These are phyloP conservation scores for Allygus modestus DNA, from an alignment of 2,888 invertebrate genomes.

Conservation along the genomic window DNA sequence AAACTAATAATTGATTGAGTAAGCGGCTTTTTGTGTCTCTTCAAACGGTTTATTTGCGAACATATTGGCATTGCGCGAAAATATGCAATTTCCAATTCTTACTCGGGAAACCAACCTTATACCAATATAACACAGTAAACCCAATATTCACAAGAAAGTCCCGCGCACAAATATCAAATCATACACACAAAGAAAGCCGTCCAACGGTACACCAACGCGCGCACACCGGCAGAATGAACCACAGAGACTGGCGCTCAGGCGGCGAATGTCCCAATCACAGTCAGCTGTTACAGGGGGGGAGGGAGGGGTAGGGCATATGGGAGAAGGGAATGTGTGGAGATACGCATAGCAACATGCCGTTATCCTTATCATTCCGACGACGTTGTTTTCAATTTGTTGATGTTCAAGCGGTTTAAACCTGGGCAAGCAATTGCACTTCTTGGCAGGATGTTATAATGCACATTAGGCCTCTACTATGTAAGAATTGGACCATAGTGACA, in stretches of 20 bases:
- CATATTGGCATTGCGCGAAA: too few relatives aligned
- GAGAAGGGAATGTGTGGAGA: conserved; percentile 16
- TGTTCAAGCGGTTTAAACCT: too few relatives aligned
- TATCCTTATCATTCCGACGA: neutral
- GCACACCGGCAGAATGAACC: neutral
- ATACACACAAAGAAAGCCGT: neutral
- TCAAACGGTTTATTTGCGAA: too few relatives aligned
- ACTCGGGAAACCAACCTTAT: neutral
- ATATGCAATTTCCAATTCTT: neutral
- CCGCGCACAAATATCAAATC: neutral
- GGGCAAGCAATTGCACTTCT: too few relatives aligned
- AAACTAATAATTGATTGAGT: too few relatives aligned
- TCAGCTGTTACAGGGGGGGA: conserved; percentile 48
- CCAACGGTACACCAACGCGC: neutral
- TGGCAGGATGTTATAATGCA: too few relatives aligned
- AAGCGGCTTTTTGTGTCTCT: too few relatives aligned
- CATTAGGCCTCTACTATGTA: too few relatives aligned
- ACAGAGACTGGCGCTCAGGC: neutral
- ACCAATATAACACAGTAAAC: neutral
- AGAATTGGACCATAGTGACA: too few relatives aligned
- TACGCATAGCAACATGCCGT: conserved; percentile 6
- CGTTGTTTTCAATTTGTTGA: too few relatives aligned
- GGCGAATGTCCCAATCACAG: neutral
- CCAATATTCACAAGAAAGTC: neutral
- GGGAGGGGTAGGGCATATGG: conserved; percentile 34